Conservation (phyloP, 2,888 invertebrate species). For the Hirtodrosophila duncani region DNA sequence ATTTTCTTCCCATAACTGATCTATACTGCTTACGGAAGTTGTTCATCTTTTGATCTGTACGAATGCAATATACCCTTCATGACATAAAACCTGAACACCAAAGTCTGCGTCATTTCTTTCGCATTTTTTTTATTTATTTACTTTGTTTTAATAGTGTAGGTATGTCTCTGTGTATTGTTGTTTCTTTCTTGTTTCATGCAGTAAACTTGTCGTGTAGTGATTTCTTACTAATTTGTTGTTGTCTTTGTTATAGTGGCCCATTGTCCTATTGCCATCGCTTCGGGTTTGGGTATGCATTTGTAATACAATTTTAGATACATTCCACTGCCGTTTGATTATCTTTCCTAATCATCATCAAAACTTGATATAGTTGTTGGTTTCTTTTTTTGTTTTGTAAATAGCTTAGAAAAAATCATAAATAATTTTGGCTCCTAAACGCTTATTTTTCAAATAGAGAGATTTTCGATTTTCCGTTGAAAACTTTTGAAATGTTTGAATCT, state of each 20-base stretch:
- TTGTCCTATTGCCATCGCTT: constrained; percentile 22
- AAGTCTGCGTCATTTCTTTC: constrained; percentile 34
- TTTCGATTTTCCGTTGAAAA: constrained; percentile 15
- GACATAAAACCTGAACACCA: too few species aligned
- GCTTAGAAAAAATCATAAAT: constrained; percentile 25
- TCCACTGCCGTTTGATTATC: constrained; percentile 44
- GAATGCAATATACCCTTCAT: too few species aligned
- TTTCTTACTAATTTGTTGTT: constrained; percentile 19
- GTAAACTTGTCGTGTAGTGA: constrained; percentile 29
- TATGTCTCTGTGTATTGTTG: constrained; percentile 57
- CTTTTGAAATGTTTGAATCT: constrained; percentile 6
- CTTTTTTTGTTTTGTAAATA: background rate
- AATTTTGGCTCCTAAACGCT: constrained; percentile 42
- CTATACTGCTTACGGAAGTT: too few species aligned
- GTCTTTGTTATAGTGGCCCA: constrained; percentile 26
- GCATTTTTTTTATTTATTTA: constrained; percentile 60
- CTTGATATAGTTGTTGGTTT: constrained; percentile 19
- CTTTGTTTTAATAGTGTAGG: constrained; percentile 60
- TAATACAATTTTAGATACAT: constrained; percentile 71
- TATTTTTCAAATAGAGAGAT: constrained; percentile 37
- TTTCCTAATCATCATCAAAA: constrained; percentile 15
- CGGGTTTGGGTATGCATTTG: constrained; percentile 63
- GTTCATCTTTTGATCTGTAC: too few species aligned
- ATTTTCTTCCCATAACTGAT: too few species aligned
- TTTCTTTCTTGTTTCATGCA: constrained; percentile 36